Evolutionary conservation across 2,113 vertebrate genomes (phyloP).

Genomic region (Xenopus tropicalis): UCB_Xtro_10.0 CM004443.2:111685001-111685500

Average conservation of each 20-base stretch:
- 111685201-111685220: conserved; percentile 42
- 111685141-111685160: conserved; percentile 43
- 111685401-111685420: too few relatives aligned
- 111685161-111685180: conserved; percentile 12
- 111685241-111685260: conserved; percentile 18
- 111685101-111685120: conserved; percentile 21
- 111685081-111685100: not conserved
- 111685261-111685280: conserved; percentile 8
- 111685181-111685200: not conserved
- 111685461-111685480: too few relatives aligned
- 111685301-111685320: not conserved
- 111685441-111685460: too few relatives aligned
- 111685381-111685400: not conserved
- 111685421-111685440: too few relatives aligned
- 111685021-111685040: too few relatives aligned
- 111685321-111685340: not conserved
- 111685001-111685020: too few relatives aligned
- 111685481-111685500: too few relatives aligned
- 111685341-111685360: not conserved
- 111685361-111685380: not conserved
- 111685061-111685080: not conserved
- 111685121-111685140: conserved; percentile 40
- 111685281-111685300: not conserved
- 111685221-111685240: conserved; percentile 37
- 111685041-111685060: too few relatives aligned